Evolutionary conservation across 2,888 invertebrate species (phyloP).

Genomic region (Stegophylla sp.): DNA sequence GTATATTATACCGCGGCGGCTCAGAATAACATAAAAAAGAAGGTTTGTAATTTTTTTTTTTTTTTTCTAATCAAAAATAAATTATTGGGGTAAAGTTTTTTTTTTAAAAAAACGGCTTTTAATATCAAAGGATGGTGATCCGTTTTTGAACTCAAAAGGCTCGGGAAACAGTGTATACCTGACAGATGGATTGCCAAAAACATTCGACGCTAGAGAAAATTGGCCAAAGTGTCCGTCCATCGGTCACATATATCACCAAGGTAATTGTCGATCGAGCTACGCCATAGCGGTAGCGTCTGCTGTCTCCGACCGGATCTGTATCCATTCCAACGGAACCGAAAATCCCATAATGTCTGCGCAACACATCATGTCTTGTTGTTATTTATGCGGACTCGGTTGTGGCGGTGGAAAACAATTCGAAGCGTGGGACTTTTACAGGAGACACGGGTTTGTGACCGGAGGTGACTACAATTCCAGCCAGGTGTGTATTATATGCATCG

Average conservation of each 20-base stretch:
- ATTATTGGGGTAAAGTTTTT: no score
- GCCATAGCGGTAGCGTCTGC: constrained; percentile 51
- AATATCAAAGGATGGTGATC: no score
- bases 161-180: no score
- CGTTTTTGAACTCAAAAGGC: no score
- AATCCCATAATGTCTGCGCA: constrained; percentile 53
- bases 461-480: constrained; percentile 57
- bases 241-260: constrained; percentile 81
- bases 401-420: constrained; percentile 44
- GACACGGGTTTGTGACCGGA: constrained; percentile 58
- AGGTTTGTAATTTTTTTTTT: no score
- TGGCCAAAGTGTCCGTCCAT: constrained; percentile 88
- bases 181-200: constrained; percentile 74
- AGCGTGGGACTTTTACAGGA: constrained; percentile 49
- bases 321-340: constrained; percentile 25
- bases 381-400: constrained; percentile 44
- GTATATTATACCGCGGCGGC: no score
- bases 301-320: constrained; percentile 54
- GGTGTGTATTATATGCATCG: constrained; percentile 17
- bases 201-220: constrained; percentile 79
- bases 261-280: constrained; percentile 85
- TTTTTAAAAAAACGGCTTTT: no score
- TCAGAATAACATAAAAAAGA: no score
- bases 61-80: no score
- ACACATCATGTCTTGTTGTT: constrained; percentile 56